A percentile compares a stretch with the other conserved stretches of the same genome.
Evolutionary conservation across 2,888 invertebrate genomes (phyloP).

Genomic region (Mythimna albipuncta): DNA sequence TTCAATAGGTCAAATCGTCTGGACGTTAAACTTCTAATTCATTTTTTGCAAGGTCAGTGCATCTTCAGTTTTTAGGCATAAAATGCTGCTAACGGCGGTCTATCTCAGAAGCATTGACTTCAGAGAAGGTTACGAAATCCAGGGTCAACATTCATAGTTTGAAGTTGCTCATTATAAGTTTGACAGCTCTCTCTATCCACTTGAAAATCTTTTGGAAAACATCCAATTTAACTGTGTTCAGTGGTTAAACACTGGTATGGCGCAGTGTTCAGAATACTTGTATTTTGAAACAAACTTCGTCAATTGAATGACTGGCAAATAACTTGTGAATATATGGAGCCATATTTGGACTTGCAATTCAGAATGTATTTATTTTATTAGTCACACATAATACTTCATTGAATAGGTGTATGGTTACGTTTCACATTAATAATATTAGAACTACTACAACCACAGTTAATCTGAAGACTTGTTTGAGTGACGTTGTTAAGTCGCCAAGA

Average conservation of each 20-base stretch:
- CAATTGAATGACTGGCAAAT: conserved; percentile 33
- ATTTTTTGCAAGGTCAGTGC: conserved; percentile 15
- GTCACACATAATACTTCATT: not conserved
- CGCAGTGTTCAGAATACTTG: conserved; percentile 35
- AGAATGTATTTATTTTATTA: conserved; percentile 1
- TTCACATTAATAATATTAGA: conserved; percentile 6
- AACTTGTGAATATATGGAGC: conserved; percentile 13
- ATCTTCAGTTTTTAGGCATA: conserved; percentile 12
- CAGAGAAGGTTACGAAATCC: conserved; percentile 38
- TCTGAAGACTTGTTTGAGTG: not conserved
- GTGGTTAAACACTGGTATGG: conserved; percentile 40
- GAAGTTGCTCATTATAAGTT: conserved; percentile 59
- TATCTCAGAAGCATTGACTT: conserved; percentile 11
- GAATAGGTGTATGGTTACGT: not conserved
- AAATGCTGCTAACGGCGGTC: conserved; percentile 19
- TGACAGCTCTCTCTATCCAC: conserved; percentile 37
- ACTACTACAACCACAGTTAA: not conserved
- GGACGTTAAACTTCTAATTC: conserved; percentile 14
- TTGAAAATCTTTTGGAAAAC: conserved; percentile 49
- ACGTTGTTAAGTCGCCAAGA: not conserved
- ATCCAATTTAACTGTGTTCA: conserved; percentile 48
- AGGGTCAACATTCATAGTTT: conserved; percentile 46
- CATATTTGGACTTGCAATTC: not conserved
- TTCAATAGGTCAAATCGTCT: conserved; percentile 24
- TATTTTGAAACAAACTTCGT: conserved; percentile 48